Conservation (phyloP, 2,113 vertebrate genomes). For the human region GRCh38 chr22:25917501-25918000, state of each 20-base stretch:
- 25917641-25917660: neutral
- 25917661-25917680: constrained; percentile 22
- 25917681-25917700: neutral
- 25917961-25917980: neutral
- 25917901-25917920: neutral
- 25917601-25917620: neutral
- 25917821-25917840: neutral
- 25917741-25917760: neutral
- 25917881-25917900: neutral
- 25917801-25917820: neutral
- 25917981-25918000: neutral
- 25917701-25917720: neutral
- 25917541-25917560: neutral
- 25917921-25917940: neutral
- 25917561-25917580: neutral
- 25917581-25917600: neutral
- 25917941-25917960: neutral
- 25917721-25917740: neutral
- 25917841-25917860: neutral
- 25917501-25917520: neutral
- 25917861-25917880: neutral
- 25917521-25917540: neutral
- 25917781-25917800: neutral
- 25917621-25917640: neutral
- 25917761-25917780: neutral